Evolutionary conservation across 1,140 invertebrate genomes (phyloP).

Genomic region (Trichonephila clavata): DNA sequence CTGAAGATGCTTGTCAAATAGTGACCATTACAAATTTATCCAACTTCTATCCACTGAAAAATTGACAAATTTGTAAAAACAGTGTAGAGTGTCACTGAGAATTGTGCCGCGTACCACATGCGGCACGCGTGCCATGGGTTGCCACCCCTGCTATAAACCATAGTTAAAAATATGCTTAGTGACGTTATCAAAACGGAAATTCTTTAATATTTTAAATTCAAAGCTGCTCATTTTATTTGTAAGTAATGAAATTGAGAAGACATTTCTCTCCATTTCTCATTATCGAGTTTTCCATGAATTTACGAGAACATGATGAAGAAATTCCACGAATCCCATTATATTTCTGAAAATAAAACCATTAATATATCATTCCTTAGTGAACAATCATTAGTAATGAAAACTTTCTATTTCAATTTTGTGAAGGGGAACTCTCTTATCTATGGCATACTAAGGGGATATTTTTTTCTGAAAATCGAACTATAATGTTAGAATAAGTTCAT

Average conservation of each 20-base stretch:
- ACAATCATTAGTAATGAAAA: conserved; percentile 59
- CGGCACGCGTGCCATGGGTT: too few relatives aligned
- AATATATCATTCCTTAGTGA: neutral
- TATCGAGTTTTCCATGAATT: neutral
- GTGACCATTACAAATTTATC: too few relatives aligned
- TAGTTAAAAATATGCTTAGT: too few relatives aligned
- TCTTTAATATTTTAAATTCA: too few relatives aligned
- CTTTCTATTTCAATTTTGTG: neutral
- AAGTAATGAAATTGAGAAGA: neutral
- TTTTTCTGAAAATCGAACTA: conserved; percentile 1
- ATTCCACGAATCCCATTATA: neutral
- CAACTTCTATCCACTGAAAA: too few relatives aligned
- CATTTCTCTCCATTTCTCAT: neutral
- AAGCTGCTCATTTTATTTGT: neutral
- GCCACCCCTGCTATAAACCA: too few relatives aligned
- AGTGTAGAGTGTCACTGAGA: too few relatives aligned
- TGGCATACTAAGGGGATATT: neutral
- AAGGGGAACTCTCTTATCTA: conserved; percentile 8
- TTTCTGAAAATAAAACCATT: conserved; percentile 4
- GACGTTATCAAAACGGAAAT: too few relatives aligned
- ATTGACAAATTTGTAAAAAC: too few relatives aligned
- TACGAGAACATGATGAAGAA: neutral
- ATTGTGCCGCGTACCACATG: too few relatives aligned
- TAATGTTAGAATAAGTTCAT: conserved; percentile 19
- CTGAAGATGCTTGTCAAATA: too few relatives aligned